A percentile compares a stretch with the other conserved stretches of the same genome.
Evolutionary conservation across 2,113 vertebrate species (phyloP).

Genomic region (Tringa solitaria): DNA sequence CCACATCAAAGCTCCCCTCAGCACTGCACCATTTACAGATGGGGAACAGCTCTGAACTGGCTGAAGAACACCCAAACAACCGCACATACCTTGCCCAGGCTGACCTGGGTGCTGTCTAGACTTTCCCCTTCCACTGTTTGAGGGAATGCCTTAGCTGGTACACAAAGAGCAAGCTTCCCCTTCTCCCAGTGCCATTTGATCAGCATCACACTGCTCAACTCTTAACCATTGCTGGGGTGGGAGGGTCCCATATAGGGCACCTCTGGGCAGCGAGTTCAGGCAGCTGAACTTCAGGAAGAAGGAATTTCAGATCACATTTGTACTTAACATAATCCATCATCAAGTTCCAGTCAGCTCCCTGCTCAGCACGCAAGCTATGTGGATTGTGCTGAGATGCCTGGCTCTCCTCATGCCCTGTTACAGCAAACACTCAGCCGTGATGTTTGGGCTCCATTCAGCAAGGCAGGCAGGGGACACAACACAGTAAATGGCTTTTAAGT

Average conservation of each 20-base stretch:
- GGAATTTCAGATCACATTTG: not conserved
- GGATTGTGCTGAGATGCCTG: not conserved
- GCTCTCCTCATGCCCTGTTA: not conserved
- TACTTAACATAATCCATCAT: not conserved
- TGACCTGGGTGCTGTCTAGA: not conserved
- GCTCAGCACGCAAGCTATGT: not conserved
- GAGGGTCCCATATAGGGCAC: not conserved
- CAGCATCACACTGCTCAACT: not conserved
- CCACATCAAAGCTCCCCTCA: not conserved
- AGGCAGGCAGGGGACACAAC: not conserved
- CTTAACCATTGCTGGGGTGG: not conserved
- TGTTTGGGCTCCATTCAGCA: not conserved
- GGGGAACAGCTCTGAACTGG: not conserved
- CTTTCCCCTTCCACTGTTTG: not conserved
- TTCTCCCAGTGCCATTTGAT: not conserved
- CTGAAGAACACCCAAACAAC: not conserved
- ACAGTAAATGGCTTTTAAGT: not conserved
- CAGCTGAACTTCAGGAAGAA: not conserved
- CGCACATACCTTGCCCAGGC: not conserved
- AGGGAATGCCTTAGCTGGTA: not conserved
- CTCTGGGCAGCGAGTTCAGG: not conserved
- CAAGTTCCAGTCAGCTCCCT: not conserved
- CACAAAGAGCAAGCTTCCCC: not conserved
- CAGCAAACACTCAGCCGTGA: accelerated
- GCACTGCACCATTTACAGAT: not conserved